phyloP scores from a whole-genome alignment of 1,140 invertebrate genomes.

The Drosophila orena region DNA sequence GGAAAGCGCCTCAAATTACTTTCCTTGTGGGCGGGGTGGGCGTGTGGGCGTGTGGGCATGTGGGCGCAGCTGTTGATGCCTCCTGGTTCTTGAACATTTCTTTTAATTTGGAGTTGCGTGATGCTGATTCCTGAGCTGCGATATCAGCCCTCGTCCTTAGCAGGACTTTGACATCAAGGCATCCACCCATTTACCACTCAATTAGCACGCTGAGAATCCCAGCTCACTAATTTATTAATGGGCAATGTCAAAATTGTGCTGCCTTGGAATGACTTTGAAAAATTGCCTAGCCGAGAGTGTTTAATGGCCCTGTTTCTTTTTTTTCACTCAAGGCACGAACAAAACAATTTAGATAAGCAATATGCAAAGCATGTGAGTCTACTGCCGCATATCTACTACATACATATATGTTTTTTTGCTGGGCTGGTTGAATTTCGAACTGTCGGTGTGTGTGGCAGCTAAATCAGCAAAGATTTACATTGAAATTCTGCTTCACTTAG shows the following conservation, averaged over 20 bases:
- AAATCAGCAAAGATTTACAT: constrained; percentile 67
- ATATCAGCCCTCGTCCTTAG: not conserved
- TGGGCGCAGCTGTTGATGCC: constrained; percentile 54
- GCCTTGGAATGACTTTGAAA: constrained; percentile 77
- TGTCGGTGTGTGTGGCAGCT: constrained; percentile 45
- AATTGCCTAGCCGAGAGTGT: constrained; percentile 53
- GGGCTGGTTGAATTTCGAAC: constrained; percentile 46
- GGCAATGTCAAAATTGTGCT: constrained; percentile 67
- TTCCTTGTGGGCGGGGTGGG: constrained; percentile 18
- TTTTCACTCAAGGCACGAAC: not conserved
- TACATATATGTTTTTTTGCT: constrained; percentile 52
- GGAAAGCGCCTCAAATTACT: constrained; percentile 69
- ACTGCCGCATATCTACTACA: too few relatives aligned
- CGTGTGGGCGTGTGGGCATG: constrained; percentile 32
- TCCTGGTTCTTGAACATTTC: constrained; percentile 46
- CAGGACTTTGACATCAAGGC: constrained; percentile 21
- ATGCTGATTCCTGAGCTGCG: constrained; percentile 36
- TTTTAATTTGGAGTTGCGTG: constrained; percentile 57
- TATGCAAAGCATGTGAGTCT: constrained; percentile 46
- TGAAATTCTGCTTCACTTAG: constrained; percentile 38
- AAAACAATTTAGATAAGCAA: constrained; percentile 81
- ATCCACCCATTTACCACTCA: constrained; percentile 54
- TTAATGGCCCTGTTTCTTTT: constrained; percentile 55
- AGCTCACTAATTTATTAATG: constrained; percentile 75
- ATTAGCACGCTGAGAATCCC: constrained; percentile 49